Conservation (phyloP, 2,797 vertebrate species). For the Aeoliscus strigatus region DNA sequence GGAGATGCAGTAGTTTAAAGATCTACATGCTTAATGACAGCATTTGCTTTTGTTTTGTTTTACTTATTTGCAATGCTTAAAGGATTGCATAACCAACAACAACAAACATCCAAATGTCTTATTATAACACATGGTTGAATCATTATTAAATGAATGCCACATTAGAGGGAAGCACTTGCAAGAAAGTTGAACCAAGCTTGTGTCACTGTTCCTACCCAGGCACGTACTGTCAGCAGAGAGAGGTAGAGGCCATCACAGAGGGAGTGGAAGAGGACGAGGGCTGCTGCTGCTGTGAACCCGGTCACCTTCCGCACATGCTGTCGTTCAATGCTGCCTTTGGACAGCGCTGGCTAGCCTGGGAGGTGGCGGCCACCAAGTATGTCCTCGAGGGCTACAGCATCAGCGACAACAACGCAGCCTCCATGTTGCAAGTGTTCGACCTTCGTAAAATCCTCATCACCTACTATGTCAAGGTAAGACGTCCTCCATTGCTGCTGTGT, state of each 20-base stretch:
- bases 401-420: slow-evolving; percentile 97
- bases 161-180: too few relatives aligned
- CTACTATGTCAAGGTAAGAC: slow-evolving; percentile 92
- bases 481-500: neutral
- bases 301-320: slow-evolving; percentile 92
- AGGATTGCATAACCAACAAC: too few relatives aligned
- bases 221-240: slow-evolving; percentile 96
- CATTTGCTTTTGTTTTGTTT: too few relatives aligned
- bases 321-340: slow-evolving; percentile 97
- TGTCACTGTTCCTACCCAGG: slow-evolving; percentile 64
- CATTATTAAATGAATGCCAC: too few relatives aligned
- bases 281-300: slow-evolving; percentile 98
- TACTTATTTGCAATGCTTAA: too few relatives aligned
- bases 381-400: slow-evolving; percentile 97
- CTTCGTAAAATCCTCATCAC: slow-evolving; percentile 97
- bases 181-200: too few relatives aligned
- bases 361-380: slow-evolving; percentile 95
- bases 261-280: slow-evolving; percentile 98
- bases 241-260: slow-evolving; percentile 98
- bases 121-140: too few relatives aligned
- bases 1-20: neutral
- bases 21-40: too few relatives aligned
- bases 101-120: too few relatives aligned
- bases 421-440: slow-evolving; percentile 98
- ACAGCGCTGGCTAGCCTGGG: slow-evolving; percentile 98